Percentiles rank a stretch among this genome's conserved stretches.
phyloP scores from a whole-genome alignment of 30 jellyfish, hydroid and myxozoan genomes.

The Clytia hemisphaerica region DNA sequence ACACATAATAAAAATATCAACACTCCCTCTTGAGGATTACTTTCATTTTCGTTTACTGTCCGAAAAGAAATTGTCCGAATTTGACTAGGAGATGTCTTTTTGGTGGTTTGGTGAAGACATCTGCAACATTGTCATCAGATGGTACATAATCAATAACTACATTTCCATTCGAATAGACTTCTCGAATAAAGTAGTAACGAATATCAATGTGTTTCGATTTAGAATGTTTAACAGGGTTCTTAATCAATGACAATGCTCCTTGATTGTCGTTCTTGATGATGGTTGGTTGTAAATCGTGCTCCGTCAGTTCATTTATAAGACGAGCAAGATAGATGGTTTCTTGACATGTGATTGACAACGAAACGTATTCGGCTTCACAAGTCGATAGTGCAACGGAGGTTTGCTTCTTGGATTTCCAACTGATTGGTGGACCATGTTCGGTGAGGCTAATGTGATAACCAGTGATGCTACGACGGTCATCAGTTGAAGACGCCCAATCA shows the following conservation, averaged over 20 bases:
- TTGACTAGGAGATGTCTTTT: slow-evolving; percentile 8
- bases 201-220: slow-evolving; percentile 2
- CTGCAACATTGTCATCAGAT: slow-evolving; percentile 21
- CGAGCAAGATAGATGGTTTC: background rate
- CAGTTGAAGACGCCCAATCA: slow-evolving; percentile 34
- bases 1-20: slow-evolving; percentile 2
- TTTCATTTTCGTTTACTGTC: too few species aligned
- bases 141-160: slow-evolving; percentile 32
- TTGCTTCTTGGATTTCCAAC: slow-evolving; percentile 35
- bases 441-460: slow-evolving; percentile 17
- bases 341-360: slow-evolving; percentile 5
- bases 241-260: background rate
- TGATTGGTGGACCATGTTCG: slow-evolving; percentile 28
- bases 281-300: background rate
- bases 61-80: slow-evolving; percentile 19
- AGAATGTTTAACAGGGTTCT: background rate
- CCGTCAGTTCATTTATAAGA: background rate
- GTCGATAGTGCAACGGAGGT: slow-evolving; percentile 34
- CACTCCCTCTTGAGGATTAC: slow-evolving; percentile 25
- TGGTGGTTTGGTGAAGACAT: slow-evolving; percentile 30
- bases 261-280: background rate
- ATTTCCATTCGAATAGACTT: slow-evolving; percentile 4
- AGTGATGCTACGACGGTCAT: slow-evolving; percentile 23
- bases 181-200: slow-evolving; percentile 9
- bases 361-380: slow-evolving; percentile 28